phyloP scores from a whole-genome alignment of 2,113 vertebrate genomes.

The Cyprinodon brontotheroides region DNA sequence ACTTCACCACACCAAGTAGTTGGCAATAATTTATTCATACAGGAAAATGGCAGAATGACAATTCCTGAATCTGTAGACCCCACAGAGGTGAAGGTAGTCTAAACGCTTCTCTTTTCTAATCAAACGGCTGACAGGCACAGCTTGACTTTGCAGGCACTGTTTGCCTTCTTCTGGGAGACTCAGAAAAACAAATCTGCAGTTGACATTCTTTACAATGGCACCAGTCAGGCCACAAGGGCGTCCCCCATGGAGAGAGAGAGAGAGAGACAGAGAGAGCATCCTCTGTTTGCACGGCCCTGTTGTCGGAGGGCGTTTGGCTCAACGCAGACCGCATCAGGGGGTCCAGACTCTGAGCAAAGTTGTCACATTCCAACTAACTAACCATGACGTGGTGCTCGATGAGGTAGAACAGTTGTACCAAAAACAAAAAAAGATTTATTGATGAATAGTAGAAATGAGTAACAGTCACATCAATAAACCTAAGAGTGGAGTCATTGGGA shows the following conservation, averaged over 20 bases:
- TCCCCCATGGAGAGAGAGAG: constrained; percentile 55
- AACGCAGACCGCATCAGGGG: constrained; percentile 49
- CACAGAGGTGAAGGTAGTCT: constrained; percentile 71
- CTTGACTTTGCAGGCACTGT: constrained; percentile 81
- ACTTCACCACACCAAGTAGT: constrained; percentile 77
- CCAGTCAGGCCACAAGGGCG: constrained; percentile 66
- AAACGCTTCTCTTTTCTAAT: constrained; percentile 58
- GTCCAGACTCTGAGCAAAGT: constrained; percentile 54
- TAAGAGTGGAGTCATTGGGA: constrained; percentile 65
- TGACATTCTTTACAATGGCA: constrained; percentile 83
- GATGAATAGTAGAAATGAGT: constrained; percentile 77
- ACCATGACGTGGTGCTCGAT: constrained; percentile 74
- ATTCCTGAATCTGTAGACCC: constrained; percentile 76
- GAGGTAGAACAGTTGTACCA: constrained; percentile 86
- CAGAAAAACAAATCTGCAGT: constrained; percentile 63
- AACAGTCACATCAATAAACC: constrained; percentile 82
- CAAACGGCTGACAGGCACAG: constrained; percentile 81
- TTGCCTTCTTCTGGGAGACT: constrained; percentile 77
- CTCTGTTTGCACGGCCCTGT: constrained; percentile 47
- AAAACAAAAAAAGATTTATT: constrained; percentile 76
- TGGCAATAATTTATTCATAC: constrained; percentile 79
- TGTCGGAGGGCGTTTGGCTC: constrained; percentile 59
- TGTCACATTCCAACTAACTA: constrained; percentile 70
- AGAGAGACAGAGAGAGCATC: constrained; percentile 56
- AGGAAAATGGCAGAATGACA: constrained; percentile 77